phyloP scores from a whole-genome alignment of 1,140 invertebrate species.

The Acromyrmex echinatior region DNA sequence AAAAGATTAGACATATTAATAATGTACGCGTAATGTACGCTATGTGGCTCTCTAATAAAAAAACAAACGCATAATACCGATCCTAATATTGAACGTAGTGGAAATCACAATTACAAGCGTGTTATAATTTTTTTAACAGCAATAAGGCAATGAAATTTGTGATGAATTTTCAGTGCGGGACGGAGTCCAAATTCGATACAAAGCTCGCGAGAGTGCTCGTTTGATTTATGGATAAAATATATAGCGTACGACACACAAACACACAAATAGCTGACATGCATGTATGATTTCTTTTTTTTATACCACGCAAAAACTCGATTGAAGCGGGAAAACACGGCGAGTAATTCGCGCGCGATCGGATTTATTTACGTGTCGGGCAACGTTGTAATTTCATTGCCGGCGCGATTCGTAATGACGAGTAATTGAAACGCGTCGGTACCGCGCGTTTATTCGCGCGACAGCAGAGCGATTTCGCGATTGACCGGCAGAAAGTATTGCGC shows the following conservation, averaged over 20 bases:
- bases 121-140: constrained; percentile 29
- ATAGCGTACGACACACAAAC: constrained; percentile 11
- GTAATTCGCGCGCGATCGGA: constrained; percentile 59
- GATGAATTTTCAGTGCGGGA: not conserved
- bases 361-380: constrained; percentile 57
- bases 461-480: constrained; percentile 70
- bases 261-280: constrained; percentile 6
- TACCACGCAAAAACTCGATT: constrained; percentile 44
- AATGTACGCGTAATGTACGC: not conserved
- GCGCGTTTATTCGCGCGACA: constrained; percentile 59
- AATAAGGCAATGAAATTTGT: constrained; percentile 9
- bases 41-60: not conserved
- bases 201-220: constrained; percentile 38
- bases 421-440: constrained; percentile 50
- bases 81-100: not conserved
- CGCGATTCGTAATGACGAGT: constrained; percentile 58
- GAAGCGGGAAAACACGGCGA: constrained; percentile 51
- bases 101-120: constrained; percentile 5
- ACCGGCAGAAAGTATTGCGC: constrained; percentile 60
- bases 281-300: constrained; percentile 25
- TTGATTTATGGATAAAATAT: constrained; percentile 61
- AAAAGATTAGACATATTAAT: not conserved
- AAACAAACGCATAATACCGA: not conserved
- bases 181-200: constrained; percentile 15
- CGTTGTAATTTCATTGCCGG: constrained; percentile 61